phyloP scores from a whole-genome alignment of 2,797 vertebrate genomes.

The Yasuhikotakia modesta region DNA sequence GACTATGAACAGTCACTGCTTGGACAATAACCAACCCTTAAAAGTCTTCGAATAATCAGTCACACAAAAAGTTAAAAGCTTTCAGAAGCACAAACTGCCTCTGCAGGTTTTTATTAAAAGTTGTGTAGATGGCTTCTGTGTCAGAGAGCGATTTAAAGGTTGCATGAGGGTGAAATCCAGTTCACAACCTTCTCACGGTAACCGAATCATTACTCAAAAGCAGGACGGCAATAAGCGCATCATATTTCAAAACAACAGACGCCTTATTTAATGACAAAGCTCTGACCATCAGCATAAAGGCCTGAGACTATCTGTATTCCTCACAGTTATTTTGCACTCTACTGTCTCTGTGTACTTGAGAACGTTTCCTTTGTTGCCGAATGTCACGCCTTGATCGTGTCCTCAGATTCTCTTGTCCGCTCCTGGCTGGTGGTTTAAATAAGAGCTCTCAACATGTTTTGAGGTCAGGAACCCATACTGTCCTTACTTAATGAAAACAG shows the following conservation, averaged over 20 bases:
- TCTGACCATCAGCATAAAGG: background rate
- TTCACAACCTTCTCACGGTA: conserved; percentile 21
- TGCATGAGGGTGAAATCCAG: conserved; percentile 5
- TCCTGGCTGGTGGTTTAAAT: conserved; percentile 55
- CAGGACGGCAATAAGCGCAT: conserved; percentile 9
- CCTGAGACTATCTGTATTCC: conserved; percentile 2
- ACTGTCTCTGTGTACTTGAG: conserved; percentile 5
- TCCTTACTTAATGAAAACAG: no score
- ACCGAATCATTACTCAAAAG: conserved; percentile 22
- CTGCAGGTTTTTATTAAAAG: conserved; percentile 10
- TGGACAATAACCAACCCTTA: background rate
- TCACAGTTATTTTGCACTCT: conserved; percentile 40
- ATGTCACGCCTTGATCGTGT: conserved; percentile 25
- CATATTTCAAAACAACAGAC: conserved; percentile 5
- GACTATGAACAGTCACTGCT: no score
- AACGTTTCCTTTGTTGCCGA: conserved; percentile 34
- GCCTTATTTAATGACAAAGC: background rate
- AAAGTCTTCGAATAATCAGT: background rate
- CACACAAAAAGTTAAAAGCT: background rate
- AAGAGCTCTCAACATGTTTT: conserved; percentile 58
- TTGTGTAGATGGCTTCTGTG: background rate
- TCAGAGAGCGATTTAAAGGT: background rate
- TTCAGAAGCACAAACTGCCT: background rate
- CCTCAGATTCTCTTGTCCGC: conserved; percentile 18
- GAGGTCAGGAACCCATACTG: conserved; percentile 63